These are phyloP conservation scores for Pelobates cultripes DNA, from an alignment of 2,797 vertebrate species.

Conservation along the genomic window DNA sequence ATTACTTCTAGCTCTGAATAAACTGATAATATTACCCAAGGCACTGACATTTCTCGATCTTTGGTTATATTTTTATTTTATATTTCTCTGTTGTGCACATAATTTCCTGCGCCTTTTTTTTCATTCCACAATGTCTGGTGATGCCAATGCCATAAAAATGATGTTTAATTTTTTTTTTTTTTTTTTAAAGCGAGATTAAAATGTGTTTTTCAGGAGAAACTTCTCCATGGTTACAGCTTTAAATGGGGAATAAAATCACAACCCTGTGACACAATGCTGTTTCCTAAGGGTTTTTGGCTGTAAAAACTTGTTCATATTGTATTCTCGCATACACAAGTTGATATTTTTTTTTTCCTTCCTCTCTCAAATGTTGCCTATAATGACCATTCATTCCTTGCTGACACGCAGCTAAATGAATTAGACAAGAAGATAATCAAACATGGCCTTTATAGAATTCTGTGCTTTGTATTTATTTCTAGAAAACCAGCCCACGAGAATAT, in stretches of 20 bases:
- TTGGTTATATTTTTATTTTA: constrained; percentile 24
- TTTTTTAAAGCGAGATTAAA: too few relatives aligned
- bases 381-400: constrained; percentile 7
- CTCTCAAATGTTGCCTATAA: constrained; percentile 20
- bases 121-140: constrained; percentile 6
- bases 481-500: not conserved
- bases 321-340: constrained; percentile 20
- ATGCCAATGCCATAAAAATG: constrained; percentile 15
- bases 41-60: constrained; percentile 42
- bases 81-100: not conserved
- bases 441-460: constrained; percentile 2
- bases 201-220: constrained; percentile 10
- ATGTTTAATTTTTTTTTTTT: too few relatives aligned
- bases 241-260: constrained; percentile 38
- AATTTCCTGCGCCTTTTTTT: constrained; percentile 2
- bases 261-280: constrained; percentile 26
- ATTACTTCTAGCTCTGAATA: constrained; percentile 51
- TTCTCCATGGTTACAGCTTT: constrained; percentile 32
- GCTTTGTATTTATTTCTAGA: not conserved
- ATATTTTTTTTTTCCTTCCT: constrained; percentile 1
- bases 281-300: constrained; percentile 14
- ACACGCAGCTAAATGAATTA: not conserved
- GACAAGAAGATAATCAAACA: not conserved
- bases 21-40: constrained; percentile 50
- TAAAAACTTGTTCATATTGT: constrained; percentile 36